Evolutionary conservation across 2,113 vertebrate species (phyloP).

Genomic region (Campylomormyrus numenius): DNA sequence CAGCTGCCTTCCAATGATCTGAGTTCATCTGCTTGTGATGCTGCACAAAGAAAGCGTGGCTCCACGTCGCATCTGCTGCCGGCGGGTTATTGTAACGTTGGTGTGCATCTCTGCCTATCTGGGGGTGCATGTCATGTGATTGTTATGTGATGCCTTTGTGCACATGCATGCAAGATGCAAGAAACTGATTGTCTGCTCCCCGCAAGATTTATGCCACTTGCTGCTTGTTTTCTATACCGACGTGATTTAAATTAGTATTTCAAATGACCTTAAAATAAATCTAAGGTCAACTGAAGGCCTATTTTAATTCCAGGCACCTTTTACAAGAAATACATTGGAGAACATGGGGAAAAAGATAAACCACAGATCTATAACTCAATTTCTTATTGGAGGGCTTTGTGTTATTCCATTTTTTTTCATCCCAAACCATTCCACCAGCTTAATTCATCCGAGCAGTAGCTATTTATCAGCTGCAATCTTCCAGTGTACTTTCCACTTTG

Average conservation of each 20-base stretch:
- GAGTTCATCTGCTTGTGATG: not conserved
- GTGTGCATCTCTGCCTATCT: not conserved
- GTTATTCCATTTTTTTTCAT: not conserved
- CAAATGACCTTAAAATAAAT: not conserved
- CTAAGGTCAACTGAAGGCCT: not conserved
- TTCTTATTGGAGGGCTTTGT: not conserved
- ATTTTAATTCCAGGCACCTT: not conserved
- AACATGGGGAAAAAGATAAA: not conserved
- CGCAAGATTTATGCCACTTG: not conserved
- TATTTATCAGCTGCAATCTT: constrained; percentile 8
- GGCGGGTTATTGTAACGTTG: not conserved
- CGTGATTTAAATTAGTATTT: constrained; percentile 4
- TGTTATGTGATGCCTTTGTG: not conserved
- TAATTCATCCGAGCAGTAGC: not conserved
- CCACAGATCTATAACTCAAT: not conserved
- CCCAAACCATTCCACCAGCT: not conserved
- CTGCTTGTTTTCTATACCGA: not conserved
- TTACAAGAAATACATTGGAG: not conserved
- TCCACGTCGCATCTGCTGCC: not conserved
- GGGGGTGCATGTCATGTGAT: not conserved
- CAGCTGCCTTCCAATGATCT: not conserved
- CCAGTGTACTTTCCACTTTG: not conserved
- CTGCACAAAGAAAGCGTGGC: not conserved
- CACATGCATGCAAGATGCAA: not conserved
- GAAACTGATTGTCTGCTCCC: not conserved